Base-by-base conservation (phyloP, 2,797 vertebrate genomes). In the Coreius guichenoti region DNA sequence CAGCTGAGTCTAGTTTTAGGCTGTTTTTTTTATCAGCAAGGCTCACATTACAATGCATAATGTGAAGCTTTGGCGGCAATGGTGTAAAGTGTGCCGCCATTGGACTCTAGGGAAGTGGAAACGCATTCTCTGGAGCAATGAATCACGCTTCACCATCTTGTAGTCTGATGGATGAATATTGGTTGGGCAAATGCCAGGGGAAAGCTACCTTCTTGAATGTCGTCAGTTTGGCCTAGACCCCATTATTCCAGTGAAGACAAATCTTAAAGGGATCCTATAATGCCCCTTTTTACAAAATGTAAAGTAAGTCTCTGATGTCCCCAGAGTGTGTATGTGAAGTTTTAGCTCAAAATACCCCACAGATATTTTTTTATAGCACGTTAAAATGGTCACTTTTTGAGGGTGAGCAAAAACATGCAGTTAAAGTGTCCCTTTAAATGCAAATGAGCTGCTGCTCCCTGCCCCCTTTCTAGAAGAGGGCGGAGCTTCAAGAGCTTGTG, bases 31-130 rank as follows among this genome's bases (percentile, higher is more conserved):
- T 31, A 65, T 65, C 17, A 21, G 45, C 33, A 70, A 16, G 31
- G 45, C 80, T 69, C 23, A 54, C 23, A 70, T 70, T 56, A 70
- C 23, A 21, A 17, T 49, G 49, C 36, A 68, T n/a, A 13, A 31
- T 43, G 16, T 13, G 13, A 69, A 78, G 47, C 49, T 5, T 56
- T 84, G 63, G n/a, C 8, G 8, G 63, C 6, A 33, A 54, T 31
- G 31, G 21, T 69, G 47, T 69, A 69, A 54, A 67, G 61, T 45
- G 47, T 5, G n/a, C 7, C 23, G 17, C 13, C 21, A 43, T 23
- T 78, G 49, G 61, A 78, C 74, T 76, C 11, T 51, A 21, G 45
- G 54, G 70, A n/a, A 33, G 14, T 33, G 45, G 45, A 69, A 68
- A 69, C 1, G 3, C 31, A 39, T 43, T 70, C 31, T 84, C 63